A percentile compares a stretch with the other conserved stretches of the same genome.
These are phyloP conservation scores for Hemicentrotus pulcherrimus DNA, from an alignment of 35 echinoderm and acorn worm genomes.

Conservation along the genomic window DNA sequence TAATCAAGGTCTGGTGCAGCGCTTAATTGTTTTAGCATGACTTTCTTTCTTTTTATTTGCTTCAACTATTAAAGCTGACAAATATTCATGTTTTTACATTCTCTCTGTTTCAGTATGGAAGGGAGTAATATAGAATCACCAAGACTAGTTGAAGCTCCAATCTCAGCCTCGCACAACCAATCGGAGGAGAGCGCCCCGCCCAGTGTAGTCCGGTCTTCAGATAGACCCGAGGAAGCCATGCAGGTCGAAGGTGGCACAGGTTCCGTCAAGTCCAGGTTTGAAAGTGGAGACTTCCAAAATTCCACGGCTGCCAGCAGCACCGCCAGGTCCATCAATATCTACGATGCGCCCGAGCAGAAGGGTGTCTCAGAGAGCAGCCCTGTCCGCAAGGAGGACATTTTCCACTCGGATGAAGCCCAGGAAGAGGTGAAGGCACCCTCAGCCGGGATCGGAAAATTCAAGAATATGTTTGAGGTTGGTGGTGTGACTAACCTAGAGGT, in stretches of 20 bases:
- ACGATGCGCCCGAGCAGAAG: conserved; percentile 53
- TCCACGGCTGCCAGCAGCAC: conserved; percentile 42
- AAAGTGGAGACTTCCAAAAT: conserved; percentile 53
- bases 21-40: no score
- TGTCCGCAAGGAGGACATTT: conserved; percentile 58
- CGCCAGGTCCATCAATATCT: conserved; percentile 56
- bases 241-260: conserved; percentile 61
- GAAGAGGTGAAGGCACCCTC: conserved; percentile 59
- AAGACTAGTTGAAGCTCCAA: conserved; percentile 14
- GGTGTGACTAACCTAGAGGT: conserved; percentile 72
- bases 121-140: neutral
- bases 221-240: conserved; percentile 60
- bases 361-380: conserved; percentile 55
- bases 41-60: no score
- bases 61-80: no score
- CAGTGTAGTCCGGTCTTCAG: conserved; percentile 62
- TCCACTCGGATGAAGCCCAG: conserved; percentile 34
- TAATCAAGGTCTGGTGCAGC: no score
- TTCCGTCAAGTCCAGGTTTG: conserved; percentile 76
- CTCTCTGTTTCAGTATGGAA: conserved; percentile 18
- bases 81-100: neutral
- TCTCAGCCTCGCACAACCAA: neutral
- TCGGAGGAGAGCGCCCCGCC: conserved; percentile 74
- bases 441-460: conserved; percentile 69
- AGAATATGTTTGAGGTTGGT: conserved; percentile 91